Base-by-base conservation (phyloP, 2,888 invertebrate species). In the Drosophila multiciliata region DNA sequence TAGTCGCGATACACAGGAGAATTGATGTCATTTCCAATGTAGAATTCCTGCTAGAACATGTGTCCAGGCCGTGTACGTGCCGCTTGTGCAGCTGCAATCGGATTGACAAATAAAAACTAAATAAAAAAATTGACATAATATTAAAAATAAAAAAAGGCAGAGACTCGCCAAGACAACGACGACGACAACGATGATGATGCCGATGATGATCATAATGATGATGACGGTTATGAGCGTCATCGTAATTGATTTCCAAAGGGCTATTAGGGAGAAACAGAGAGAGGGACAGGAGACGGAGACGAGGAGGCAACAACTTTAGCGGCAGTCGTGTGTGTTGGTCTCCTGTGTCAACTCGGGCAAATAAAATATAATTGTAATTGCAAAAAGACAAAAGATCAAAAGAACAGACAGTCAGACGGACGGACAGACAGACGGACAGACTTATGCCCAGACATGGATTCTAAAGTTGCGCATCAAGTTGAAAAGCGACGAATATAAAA, bases 11-110 rank as follows among this genome's bases (percentile, higher is more conserved):
- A 73, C 89, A 73, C 87, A 38, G 73, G 90, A 88, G 91, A 91
- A 80, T 91, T 86, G 88, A 86, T 91, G 91, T 86, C 89, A 88
- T 78, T 90, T 81, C 84, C 82, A 80, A 86, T 91, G 91, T 85
- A 75, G 84, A 84, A 90, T 91, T 91, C 91, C 90, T 82, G 88
- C 87, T 90, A 91, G 91, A 91, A 91, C 91, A 91, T 91, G 91
- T 91, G 91, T 91, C 90, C 83, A 71, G 76, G 32, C 70, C 53
- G 49, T 64, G 83, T 82, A 88, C 90, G 87, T 90, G 91, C 77
- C 68, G 66, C 67, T 50, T 58, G 63, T 45, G 42, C 59, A 55
- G 55, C 60, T 49, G 59, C 82, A 42, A 48, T 36, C 70, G 26
- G 53, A 48, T 40, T 57, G 42, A 64, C 67, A 78, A 74, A 71